phyloP scores from a whole-genome alignment of 2,888 invertebrate genomes.

The Entomobrya proxima region DNA sequence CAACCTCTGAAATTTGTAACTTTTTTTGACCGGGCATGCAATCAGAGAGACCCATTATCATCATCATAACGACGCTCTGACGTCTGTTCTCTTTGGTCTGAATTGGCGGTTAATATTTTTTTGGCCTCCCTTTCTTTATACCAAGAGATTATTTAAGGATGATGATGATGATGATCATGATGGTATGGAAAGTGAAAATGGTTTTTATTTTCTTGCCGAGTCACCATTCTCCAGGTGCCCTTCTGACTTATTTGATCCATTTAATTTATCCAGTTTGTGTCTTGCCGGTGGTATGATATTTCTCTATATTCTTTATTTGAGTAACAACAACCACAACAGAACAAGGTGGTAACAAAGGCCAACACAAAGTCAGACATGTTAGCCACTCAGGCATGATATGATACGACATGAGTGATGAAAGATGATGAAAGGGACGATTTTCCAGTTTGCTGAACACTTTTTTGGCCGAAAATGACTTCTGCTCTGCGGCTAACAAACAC shows the following conservation, averaged over 20 bases:
- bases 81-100: too few relatives aligned
- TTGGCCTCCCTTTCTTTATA: too few relatives aligned
- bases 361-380: background rate
- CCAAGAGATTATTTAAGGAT: too few relatives aligned
- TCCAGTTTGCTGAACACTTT: constrained; percentile 48
- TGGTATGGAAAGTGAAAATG: background rate
- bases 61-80: too few relatives aligned
- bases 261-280: background rate
- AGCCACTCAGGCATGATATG: background rate
- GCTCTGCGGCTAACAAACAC: too few relatives aligned
- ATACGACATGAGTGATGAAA: too few relatives aligned
- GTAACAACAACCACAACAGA: background rate
- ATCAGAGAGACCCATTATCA: too few relatives aligned
- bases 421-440: constrained; percentile 49
- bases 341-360: background rate
- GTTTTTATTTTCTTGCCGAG: background rate
- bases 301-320: background rate
- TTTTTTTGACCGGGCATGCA: too few relatives aligned
- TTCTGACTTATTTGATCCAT: background rate
- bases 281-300: background rate
- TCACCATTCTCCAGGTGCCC: background rate
- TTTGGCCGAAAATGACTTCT: constrained; percentile 35
- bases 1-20: background rate
- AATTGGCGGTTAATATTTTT: too few relatives aligned
- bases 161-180: background rate